Percentiles rank a stretch among this genome's conserved stretches.
These are phyloP conservation scores for Ageneiosus marmoratus DNA, from an alignment of 2,113 vertebrate species.

Conservation along the genomic window DNA sequence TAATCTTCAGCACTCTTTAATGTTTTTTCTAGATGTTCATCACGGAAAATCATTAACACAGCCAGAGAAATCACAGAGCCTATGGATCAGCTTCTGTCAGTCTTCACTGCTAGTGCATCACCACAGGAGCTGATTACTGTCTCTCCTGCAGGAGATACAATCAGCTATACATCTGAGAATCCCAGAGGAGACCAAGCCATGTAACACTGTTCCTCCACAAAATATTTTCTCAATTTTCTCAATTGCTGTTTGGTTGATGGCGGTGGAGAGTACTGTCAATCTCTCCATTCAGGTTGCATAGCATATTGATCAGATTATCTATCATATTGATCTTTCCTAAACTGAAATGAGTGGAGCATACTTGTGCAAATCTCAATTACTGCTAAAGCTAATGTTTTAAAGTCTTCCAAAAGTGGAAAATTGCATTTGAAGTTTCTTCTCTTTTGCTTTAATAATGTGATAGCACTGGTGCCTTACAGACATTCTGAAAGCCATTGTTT, in stretches of 20 bases:
- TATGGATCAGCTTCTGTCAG: not conserved
- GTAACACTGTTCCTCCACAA: not conserved
- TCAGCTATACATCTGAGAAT: constrained; percentile 3
- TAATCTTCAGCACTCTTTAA: not conserved
- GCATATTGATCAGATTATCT: not conserved
- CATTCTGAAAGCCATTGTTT: not conserved
- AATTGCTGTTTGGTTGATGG: not conserved
- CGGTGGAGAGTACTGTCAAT: not conserved
- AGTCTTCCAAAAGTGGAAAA: not conserved
- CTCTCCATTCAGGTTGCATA: not conserved
- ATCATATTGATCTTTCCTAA: not conserved
- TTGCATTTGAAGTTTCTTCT: not conserved
- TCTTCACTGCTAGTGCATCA: not conserved
- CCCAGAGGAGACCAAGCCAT: not conserved
- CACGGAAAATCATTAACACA: constrained; percentile 1
- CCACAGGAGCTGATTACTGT: not conserved
- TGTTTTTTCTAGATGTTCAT: not conserved
- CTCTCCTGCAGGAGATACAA: not conserved
- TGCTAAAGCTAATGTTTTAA: not conserved
- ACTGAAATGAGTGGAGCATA: not conserved
- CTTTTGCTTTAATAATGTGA: not conserved
- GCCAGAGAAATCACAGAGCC: not conserved
- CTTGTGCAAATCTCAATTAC: not conserved
- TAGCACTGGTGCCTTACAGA: not conserved
- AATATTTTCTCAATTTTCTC: not conserved